Evolutionary conservation across 2,888 invertebrate species (phyloP).

Genomic region (Philereme transversata): DNA sequence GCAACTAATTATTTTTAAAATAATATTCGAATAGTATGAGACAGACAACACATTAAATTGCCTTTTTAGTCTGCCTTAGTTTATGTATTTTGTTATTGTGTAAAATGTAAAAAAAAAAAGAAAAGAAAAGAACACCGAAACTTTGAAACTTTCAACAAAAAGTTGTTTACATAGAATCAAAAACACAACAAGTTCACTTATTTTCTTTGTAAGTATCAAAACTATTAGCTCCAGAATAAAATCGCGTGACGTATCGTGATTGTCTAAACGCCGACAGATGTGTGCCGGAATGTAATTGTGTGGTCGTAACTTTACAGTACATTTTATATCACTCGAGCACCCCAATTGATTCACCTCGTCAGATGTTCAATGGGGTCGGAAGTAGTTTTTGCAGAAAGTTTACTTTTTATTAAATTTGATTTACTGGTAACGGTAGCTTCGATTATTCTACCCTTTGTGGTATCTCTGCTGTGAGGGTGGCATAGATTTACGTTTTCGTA

Average conservation of each 20-base stretch:
- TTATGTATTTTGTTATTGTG: too few relatives aligned
- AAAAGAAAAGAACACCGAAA: too few relatives aligned
- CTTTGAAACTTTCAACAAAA: too few relatives aligned
- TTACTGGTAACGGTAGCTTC: slow-evolving; percentile 55
- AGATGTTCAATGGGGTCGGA: slow-evolving; percentile 80
- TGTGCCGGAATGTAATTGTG: slow-evolving; percentile 83
- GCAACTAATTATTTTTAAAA: too few relatives aligned
- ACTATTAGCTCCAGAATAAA: slow-evolving; percentile 42
- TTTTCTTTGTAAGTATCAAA: slow-evolving; percentile 55
- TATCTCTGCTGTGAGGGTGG: too few relatives aligned
- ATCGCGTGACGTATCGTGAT: slow-evolving; percentile 84
- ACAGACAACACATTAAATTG: too few relatives aligned
- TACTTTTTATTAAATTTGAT: slow-evolving; percentile 63
- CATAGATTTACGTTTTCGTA: too few relatives aligned
- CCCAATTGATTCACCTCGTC: slow-evolving; percentile 78
- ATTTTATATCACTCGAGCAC: slow-evolving; percentile 70
- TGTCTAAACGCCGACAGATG: slow-evolving; percentile 83
- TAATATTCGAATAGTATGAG: too few relatives aligned
- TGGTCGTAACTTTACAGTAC: slow-evolving; percentile 70
- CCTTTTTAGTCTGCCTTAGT: too few relatives aligned
- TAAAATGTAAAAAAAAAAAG: too few relatives aligned
- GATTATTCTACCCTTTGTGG: background rate
- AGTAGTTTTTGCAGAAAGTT: slow-evolving; percentile 68
- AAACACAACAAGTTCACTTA: slow-evolving; percentile 2
- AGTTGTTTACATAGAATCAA: background rate